Evolutionary conservation across 2,113 vertebrate genomes (phyloP), one percentile per base, ranked within the genome.

Genomic region (Barbus barbus): DNA sequence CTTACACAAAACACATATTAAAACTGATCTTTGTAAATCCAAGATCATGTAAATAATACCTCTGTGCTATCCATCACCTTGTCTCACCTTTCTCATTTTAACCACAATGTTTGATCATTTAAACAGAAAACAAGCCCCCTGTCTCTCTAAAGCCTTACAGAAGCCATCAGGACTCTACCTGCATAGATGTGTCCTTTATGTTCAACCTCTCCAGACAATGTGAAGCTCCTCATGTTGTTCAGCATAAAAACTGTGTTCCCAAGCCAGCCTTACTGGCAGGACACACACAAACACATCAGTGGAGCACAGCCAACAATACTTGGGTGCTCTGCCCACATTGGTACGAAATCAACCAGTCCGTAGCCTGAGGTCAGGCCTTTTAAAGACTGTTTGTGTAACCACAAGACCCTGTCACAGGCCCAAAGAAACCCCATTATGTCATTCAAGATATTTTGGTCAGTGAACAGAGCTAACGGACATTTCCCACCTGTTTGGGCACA

Each of bases 401-500:
- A 58, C 86, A 85, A 63, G 72, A 72, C 91, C 93, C 91, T 91
- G 81, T 75, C 84, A 81, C 85, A 85, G 82, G 85, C 91, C 86
- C 87, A 90, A 92, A 92, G 86, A 89, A 89, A 92, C 88, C 76
- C 69, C 89, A 93, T 95, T 93, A 94, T 93, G 94, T 95, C 95
- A 94, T 83, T 91, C 61, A 75, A 88, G 80, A 95, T 99, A 97
- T 98, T 98, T 96, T 94, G 95, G 94, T 94, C 92, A 9, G 89
- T 84, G 48, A 90, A 77, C 31, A 79, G 26, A 58, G 78, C 81
- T 91, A 92, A 91, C 88, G 76, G 89, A 86, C 89, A 91, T 89
- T 86, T 87, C 89, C 92, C 94, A 95, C 93, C 93, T 95, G 94
- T 92, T 91, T 38, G 16, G 74, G 81, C 84, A 69, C 84, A 85